Base-by-base conservation (phyloP, 2,888 invertebrate species). In the Ypsolopha scabrella region DNA sequence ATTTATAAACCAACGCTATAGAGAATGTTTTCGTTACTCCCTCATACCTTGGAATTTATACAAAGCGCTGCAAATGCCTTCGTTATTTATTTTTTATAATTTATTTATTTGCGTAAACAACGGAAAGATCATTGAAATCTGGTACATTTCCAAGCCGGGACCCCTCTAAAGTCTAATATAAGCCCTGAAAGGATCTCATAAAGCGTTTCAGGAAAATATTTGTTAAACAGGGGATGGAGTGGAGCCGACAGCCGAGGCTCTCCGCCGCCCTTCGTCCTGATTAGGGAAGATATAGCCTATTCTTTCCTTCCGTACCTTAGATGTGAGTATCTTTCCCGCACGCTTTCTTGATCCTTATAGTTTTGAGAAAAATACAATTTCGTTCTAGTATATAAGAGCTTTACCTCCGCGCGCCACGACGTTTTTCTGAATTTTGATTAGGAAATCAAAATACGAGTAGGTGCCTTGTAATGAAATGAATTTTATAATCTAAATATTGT, bases 281-380 rank as follows among this genome's bases (percentile, higher is more conserved):
- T 71, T 72, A 68, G 67, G 71, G 70, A 67, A 66, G 64, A 67
- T 66, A 70, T 72, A 69, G 64, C 63, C 68, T 66, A 74, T 74
- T 70, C 71, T 70, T 74, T 70, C 70, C 67, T 62, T 59, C 57
- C 55, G 56, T 60, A 62, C 61, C 43, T 13, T 43, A 43, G 13
- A 43, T 43, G 13, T 13, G 13, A 14, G 14, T 13, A 43, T 43
- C 11, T 43, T 13, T 43, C 24, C 24, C 24, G 24, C 4, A 24
- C 24, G 4, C 24, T 24, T 4, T 4, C 24, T 24, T 13, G 13
- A 43, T 14, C 13, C 14, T 13, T 9, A 39, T 11, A 10, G 39
- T 24, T 24, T 24, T 39, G 39, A 11, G 39, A 39, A 11, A 39
- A 39, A 11, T 11, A 9, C 39, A 39, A 39, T 39, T 39, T 39